phyloP scores from a whole-genome alignment of 2,113 vertebrate genomes.

The Motacilla tschutschensis region DNA sequence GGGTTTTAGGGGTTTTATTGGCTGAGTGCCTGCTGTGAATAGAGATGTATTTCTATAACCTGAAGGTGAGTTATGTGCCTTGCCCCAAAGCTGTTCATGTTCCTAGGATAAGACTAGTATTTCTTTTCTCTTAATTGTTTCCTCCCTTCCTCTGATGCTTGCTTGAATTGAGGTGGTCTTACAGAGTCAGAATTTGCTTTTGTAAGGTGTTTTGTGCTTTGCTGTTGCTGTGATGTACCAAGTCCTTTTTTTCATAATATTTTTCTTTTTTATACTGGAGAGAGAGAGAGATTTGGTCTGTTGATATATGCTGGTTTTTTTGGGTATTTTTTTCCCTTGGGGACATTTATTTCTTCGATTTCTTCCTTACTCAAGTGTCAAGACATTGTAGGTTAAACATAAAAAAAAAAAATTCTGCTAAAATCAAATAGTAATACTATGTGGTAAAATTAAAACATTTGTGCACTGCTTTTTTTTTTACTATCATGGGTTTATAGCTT shows the following conservation, averaged over 20 bases:
- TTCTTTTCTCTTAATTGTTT: neutral
- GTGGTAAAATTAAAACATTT: neutral
- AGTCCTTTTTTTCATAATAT: rapidly evolving
- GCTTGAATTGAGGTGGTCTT: neutral
- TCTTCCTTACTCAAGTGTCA: neutral
- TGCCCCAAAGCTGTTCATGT: neutral
- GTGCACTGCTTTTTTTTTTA: neutral
- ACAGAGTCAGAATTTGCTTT: neutral
- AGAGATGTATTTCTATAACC: neutral
- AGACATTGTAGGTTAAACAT: neutral
- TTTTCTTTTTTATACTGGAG: neutral
- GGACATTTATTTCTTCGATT: neutral
- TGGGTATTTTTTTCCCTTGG: neutral
- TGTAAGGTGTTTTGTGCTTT: neutral
- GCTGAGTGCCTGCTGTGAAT: neutral
- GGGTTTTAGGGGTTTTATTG: neutral
- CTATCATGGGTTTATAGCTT: neutral
- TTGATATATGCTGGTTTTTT: too few species aligned
- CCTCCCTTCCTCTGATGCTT: neutral
- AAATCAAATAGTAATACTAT: neutral
- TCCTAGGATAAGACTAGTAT: neutral
- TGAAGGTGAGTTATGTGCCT: neutral
- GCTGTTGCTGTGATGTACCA: neutral
- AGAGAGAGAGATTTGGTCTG: neutral
- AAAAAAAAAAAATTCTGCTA: neutral